phyloP scores from a whole-genome alignment of 37 sponge, comb jelly and placozoan genomes.

The Geodia barretti region DNA sequence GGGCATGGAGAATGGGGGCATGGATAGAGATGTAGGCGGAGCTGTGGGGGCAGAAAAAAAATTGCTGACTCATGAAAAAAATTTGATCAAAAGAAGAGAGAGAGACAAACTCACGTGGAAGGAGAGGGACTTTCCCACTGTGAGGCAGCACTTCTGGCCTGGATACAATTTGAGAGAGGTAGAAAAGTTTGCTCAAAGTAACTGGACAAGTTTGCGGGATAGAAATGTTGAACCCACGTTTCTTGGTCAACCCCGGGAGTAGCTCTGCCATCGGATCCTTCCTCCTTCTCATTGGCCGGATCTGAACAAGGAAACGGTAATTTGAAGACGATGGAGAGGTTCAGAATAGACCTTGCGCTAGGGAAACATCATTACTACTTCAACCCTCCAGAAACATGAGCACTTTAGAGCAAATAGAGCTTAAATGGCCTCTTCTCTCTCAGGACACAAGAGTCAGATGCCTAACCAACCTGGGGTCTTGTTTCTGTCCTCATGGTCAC shows the following conservation, averaged over 20 bases:
- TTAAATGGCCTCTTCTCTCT: no score
- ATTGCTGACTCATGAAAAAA: neutral
- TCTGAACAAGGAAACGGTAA: neutral
- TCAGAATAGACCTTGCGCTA: no score
- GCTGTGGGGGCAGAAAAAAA: conserved; percentile 13
- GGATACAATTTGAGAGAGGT: no score
- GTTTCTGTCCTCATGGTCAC: neutral
- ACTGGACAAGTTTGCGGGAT: no score
- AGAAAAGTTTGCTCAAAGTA: no score
- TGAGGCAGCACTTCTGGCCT: neutral
- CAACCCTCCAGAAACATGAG: no score
- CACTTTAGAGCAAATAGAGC: no score
- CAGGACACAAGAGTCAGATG: no score
- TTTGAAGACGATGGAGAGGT: no score
- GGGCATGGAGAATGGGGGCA: conserved; percentile 42
- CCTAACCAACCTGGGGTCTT: neutral
- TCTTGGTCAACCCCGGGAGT: conserved; percentile 47
- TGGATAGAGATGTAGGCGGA: conserved; percentile 26
- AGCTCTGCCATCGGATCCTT: conserved; percentile 53
- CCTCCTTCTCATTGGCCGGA: conserved; percentile 1
- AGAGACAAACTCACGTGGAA: conserved; percentile 35
- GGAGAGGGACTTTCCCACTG: conserved; percentile 32
- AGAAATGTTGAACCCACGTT: neutral
- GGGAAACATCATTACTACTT: no score
- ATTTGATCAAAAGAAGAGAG: neutral